A percentile compares a stretch with the other conserved stretches of the same genome.
These are phyloP conservation scores for Anisognathus igniventris DNA, from an alignment of 2,797 vertebrate species.

Conservation along the genomic window DNA sequence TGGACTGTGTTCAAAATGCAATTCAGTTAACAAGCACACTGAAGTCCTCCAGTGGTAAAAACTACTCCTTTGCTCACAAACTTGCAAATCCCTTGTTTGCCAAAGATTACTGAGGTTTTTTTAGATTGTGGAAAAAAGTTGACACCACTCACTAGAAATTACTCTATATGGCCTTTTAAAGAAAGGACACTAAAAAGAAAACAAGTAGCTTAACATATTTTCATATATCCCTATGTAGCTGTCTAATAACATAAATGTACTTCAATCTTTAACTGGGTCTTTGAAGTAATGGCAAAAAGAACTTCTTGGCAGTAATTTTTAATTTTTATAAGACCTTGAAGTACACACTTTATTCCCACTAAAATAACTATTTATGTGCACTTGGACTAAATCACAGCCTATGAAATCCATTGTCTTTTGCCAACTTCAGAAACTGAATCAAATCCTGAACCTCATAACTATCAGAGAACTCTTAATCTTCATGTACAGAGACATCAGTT, in stretches of 20 bases:
- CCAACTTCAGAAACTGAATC: neutral
- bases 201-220: neutral
- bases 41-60: neutral
- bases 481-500: neutral
- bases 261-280: neutral
- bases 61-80: neutral
- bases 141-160: neutral
- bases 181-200: neutral
- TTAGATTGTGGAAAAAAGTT: neutral
- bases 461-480: neutral
- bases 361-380: neutral
- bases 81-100: neutral
- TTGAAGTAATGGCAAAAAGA: neutral
- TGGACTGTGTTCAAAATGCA: neutral
- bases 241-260: neutral
- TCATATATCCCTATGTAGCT: neutral
- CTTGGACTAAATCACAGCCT: neutral
- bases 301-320: neutral
- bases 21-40: neutral
- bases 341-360: neutral
- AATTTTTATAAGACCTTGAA: neutral
- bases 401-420: neutral
- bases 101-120: neutral
- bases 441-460: neutral
- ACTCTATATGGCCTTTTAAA: neutral